Base-by-base conservation (phyloP, 2,797 vertebrate species). In the Hozukius guyotensis region DNA sequence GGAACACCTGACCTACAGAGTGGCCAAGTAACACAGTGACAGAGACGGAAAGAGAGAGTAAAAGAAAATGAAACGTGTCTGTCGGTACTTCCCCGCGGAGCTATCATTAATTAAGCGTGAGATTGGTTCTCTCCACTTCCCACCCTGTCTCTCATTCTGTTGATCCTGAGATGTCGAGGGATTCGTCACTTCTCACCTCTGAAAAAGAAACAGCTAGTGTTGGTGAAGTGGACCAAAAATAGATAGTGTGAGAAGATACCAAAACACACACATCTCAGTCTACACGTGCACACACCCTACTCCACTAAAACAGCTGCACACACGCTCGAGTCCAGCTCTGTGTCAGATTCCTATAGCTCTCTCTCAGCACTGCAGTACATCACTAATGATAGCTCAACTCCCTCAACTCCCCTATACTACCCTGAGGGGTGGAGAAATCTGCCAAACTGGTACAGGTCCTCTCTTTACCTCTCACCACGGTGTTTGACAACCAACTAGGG, bases 71-170 rank as follows among this genome's bases (percentile, higher is more conserved):
- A 82, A 87, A 80, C 22, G 46, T 77, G 86, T 88, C 80, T 67
- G 72, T 81, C 7, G 22, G 20, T 25, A 18, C 6, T 55, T 90
- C 90, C 87, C 85, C 9, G 56, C 1, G 62, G 92, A 92, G 87
- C 83, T 20, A 72, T 91, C 87, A 92, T 93, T 95, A 95, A 95
- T 95, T 95, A 95, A 95, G 86, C 73, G 80, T 93, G 92, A 94
- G 88, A 94, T 93, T 93, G 91, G 80, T 88, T 94, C 85, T 81
- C 83, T 87, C 83, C 78, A 72, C 78, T 82, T 77, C 86, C 79
- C 83, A 60, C 80, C 69, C 81, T 25, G 71, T 64, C 79, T 74
- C 81, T 85, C 71, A 53, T 82, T 83, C 78, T 65, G 79, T 80
- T 87, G 85, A 91, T 88, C 84, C 86, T 53, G 68, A 88, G 79